Conservation (phyloP, 2,113 vertebrate genomes). For the Microcebus jonahi region DNA sequence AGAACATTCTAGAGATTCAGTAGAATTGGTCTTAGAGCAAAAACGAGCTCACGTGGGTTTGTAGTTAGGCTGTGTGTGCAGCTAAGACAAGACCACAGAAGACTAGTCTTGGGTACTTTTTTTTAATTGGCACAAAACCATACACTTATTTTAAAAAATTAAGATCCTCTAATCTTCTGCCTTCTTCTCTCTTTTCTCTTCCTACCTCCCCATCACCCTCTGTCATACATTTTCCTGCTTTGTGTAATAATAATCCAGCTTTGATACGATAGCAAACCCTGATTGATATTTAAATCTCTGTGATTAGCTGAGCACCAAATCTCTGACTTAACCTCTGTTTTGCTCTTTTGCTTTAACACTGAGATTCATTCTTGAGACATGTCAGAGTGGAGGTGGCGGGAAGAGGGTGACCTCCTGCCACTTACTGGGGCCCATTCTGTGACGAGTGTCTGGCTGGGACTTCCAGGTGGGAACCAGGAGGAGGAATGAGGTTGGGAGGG, state of each 20-base stretch:
- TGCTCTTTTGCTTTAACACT: not conserved
- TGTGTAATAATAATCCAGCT: not conserved
- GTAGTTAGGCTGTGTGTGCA: not conserved
- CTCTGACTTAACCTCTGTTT: not conserved
- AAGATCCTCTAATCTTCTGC: not conserved
- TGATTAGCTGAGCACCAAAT: not conserved
- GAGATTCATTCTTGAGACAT: not conserved
- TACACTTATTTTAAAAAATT: not conserved
- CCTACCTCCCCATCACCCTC: not conserved
- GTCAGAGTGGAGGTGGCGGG: not conserved
- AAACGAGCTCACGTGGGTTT: too few species aligned
- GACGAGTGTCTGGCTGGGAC: not conserved
- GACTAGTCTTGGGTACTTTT: not conserved
- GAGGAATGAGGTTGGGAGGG: not conserved
- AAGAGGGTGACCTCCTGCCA: not conserved
- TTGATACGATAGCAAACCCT: not conserved
- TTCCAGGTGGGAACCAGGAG: not conserved
- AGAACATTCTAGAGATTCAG: not conserved
- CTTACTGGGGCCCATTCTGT: rapidly evolving
- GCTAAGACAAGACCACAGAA: not conserved
- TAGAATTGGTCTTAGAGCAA: not conserved
- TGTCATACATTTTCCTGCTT: not conserved
- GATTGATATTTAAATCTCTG: not conserved
- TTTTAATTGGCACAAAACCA: not conserved
- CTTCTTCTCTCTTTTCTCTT: not conserved